Conservation (phyloP, 2,888 invertebrate genomes). For the Philopedon plagiatum region DNA sequence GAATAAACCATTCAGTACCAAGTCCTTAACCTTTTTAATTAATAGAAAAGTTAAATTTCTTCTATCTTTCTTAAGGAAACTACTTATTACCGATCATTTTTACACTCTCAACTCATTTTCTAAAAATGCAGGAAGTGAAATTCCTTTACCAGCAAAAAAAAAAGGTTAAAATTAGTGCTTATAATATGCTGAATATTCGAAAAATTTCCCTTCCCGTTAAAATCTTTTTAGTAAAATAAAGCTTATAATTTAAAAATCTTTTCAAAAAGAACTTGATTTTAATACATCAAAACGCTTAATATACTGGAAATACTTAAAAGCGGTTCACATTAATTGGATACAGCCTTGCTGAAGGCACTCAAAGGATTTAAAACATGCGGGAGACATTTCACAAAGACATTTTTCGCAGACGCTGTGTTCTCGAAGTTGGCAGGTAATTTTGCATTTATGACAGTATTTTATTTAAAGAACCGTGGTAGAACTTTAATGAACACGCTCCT, state of each 20-base stretch:
- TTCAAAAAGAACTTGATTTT: slow-evolving; percentile 4
- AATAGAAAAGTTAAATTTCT: too few relatives aligned
- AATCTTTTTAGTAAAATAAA: not conserved
- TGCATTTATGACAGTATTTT: not conserved
- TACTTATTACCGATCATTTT: too few relatives aligned
- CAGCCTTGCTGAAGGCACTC: slow-evolving; percentile 29
- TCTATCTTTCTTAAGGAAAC: too few relatives aligned
- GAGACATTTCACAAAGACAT: slow-evolving; percentile 31
- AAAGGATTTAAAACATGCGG: slow-evolving; percentile 34
- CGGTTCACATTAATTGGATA: slow-evolving; percentile 24
- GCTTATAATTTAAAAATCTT: slow-evolving; percentile 2
- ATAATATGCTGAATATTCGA: not conserved
- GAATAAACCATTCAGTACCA: too few relatives aligned
- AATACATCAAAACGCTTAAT: slow-evolving; percentile 24
- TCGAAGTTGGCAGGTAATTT: slow-evolving; percentile 26
- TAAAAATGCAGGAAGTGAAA: too few relatives aligned
- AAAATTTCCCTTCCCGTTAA: not conserved
- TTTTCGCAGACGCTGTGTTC: slow-evolving; percentile 12
- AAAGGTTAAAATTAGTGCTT: not conserved
- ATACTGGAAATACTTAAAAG: slow-evolving; percentile 23
- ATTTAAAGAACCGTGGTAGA: not conserved
- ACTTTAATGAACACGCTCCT: not conserved
- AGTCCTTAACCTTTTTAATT: too few relatives aligned
- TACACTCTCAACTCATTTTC: too few relatives aligned
- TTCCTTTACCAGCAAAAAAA: too few relatives aligned